These are phyloP conservation scores for Meta bourneti DNA, from an alignment of 2,888 invertebrate genomes.

Conservation along the genomic window DNA sequence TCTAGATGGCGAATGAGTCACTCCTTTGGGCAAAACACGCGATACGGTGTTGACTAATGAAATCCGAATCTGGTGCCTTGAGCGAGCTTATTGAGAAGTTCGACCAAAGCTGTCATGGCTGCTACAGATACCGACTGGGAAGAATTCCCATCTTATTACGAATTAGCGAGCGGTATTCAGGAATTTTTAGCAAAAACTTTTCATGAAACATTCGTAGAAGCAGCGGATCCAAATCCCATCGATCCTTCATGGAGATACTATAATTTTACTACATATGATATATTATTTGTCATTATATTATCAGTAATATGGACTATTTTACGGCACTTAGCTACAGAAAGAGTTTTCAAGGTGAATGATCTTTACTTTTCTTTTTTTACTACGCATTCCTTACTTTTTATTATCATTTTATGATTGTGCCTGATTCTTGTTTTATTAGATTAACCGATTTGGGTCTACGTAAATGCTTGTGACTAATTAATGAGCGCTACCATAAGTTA, in stretches of 20 bases:
- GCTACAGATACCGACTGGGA: conserved; percentile 65
- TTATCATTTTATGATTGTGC: not conserved
- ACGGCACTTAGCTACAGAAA: conserved; percentile 75
- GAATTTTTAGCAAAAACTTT: conserved; percentile 53
- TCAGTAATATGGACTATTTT: conserved; percentile 77
- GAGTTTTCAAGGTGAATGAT: conserved; percentile 77
- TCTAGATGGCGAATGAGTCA: conserved; percentile 62
- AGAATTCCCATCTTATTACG: conserved; percentile 61
- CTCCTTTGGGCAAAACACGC: conserved; percentile 50
- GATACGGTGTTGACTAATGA: conserved; percentile 72
- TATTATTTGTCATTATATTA: conserved; percentile 74
- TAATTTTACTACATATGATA: conserved; percentile 50
- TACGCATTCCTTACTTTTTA: not conserved
- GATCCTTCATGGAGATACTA: conserved; percentile 58
- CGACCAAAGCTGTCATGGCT: conserved; percentile 71
- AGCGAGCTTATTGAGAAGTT: conserved; percentile 29
- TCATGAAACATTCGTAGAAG: conserved; percentile 46
- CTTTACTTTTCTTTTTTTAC: conserved; percentile 12
- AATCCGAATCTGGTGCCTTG: conserved; percentile 50
- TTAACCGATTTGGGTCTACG: not conserved
- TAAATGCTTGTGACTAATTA: conserved; percentile 19
- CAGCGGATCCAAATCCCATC: conserved; percentile 16
- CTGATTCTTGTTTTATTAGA: not conserved
- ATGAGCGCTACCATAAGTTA: not conserved
- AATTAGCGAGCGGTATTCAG: conserved; percentile 48